These are phyloP conservation scores for Planococcus citri DNA, from an alignment of 1,140 invertebrate species.

Conservation along the genomic window DNA sequence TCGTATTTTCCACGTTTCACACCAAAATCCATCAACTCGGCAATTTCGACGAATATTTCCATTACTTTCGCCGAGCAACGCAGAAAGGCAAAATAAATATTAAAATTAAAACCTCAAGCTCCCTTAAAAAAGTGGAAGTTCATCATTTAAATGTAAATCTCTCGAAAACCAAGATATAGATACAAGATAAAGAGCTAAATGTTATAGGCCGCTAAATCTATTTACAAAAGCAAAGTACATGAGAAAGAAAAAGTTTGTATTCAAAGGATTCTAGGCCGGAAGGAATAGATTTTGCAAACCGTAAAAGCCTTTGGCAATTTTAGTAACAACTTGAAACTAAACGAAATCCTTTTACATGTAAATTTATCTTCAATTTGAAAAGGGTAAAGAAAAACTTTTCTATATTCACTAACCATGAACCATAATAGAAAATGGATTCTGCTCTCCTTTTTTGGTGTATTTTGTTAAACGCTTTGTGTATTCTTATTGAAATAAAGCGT, in stretches of 20 bases:
- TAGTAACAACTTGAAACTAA: conserved; percentile 7
- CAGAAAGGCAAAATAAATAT: no score
- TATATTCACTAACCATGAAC: background rate
- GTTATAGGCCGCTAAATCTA: background rate
- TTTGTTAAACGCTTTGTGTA: conserved; percentile 2
- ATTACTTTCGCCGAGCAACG: no score
- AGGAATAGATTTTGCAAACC: conserved; percentile 6
- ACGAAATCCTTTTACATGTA: conserved; percentile 7
- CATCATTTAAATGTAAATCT: conserved; percentile 8
- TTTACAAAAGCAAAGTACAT: conserved; percentile 4
- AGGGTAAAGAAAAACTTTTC: conserved; percentile 3
- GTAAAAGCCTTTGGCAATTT: conserved; percentile 3
- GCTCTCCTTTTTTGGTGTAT: background rate
- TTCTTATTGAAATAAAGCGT: background rate
- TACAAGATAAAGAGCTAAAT: no score
- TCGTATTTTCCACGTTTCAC: no score
- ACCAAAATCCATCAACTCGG: no score
- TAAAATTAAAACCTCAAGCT: no score
- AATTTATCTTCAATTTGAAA: conserved; percentile 4
- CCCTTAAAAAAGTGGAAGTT: background rate
- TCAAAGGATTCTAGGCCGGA: conserved; percentile 1
- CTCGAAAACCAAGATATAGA: background rate
- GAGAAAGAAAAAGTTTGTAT: conserved; percentile 4
- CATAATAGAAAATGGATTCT: background rate
- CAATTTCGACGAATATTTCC: no score